Evolutionary conservation across 2,797 vertebrate species (phyloP).

Genomic region (Erithacus rubecula): DNA sequence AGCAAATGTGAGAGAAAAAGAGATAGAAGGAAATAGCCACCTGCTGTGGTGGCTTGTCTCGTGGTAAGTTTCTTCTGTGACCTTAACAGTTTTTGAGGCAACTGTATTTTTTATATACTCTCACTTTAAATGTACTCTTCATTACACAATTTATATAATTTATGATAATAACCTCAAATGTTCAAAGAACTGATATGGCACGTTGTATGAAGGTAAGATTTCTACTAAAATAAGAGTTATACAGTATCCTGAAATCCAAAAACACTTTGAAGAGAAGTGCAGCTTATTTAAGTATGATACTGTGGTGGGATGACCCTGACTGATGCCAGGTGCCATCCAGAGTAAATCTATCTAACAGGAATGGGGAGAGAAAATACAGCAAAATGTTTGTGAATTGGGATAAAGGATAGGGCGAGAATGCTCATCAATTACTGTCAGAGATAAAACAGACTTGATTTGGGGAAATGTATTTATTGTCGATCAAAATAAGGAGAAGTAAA

Average conservation of each 20-base stretch:
- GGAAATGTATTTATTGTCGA: neutral
- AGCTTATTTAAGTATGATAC: neutral
- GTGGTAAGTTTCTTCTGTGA: neutral
- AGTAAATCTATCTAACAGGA: neutral
- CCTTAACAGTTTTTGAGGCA: neutral
- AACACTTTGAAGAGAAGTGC: neutral
- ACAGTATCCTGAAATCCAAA: neutral
- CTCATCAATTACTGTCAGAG: neutral
- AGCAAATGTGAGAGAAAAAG: neutral
- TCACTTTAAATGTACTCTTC: neutral
- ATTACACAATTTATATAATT: neutral
- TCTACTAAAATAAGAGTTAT: neutral
- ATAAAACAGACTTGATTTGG: neutral
- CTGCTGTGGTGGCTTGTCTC: neutral
- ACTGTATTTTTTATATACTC: neutral
- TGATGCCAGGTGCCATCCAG: rapidly evolving
- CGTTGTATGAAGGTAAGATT: neutral
- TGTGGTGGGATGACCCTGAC: neutral
- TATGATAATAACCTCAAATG: neutral
- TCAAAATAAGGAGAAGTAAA: neutral
- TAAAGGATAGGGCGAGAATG: neutral
- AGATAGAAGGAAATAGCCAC: neutral
- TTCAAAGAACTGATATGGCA: neutral
- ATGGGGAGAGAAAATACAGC: neutral
- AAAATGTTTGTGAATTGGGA: neutral